These are phyloP conservation scores for Ceratitis capitata DNA, from an alignment of 1,140 invertebrate genomes.

Conservation along the genomic window DNA sequence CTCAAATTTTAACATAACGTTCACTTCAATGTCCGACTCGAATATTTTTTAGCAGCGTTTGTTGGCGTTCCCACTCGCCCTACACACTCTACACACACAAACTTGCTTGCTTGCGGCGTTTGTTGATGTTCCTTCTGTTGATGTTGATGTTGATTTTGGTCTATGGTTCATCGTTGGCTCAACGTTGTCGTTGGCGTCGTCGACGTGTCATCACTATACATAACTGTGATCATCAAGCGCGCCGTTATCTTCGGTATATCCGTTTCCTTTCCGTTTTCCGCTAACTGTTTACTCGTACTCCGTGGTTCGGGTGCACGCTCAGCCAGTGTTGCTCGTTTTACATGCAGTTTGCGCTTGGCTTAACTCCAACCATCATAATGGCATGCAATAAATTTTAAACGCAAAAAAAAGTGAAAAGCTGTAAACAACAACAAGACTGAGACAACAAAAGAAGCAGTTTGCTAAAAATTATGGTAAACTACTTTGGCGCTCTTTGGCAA, in stretches of 20 bases:
- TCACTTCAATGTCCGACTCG: neutral
- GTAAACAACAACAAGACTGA: neutral
- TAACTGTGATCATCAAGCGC: neutral
- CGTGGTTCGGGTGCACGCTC: neutral
- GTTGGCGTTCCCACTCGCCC: neutral
- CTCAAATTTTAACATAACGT: neutral
- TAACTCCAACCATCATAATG: conserved; percentile 14
- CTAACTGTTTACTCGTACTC: neutral
- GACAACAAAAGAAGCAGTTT: neutral
- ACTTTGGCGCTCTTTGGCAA: no score
- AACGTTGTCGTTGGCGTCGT: neutral
- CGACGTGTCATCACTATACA: neutral
- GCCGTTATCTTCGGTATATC: neutral
- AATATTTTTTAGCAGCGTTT: no score
- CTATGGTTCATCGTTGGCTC: neutral
- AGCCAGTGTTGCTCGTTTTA: neutral
- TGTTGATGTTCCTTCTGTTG: neutral
- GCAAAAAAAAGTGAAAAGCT: neutral
- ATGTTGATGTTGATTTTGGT: neutral
- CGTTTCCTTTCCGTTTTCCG: conserved; percentile 5
- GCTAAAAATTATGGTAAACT: neutral
- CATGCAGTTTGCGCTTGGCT: neutral
- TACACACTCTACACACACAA: no score
- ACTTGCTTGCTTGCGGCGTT: neutral
- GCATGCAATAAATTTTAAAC: conserved; percentile 26